phyloP scores from a whole-genome alignment of 2,888 invertebrate genomes.

The Baccha elongata region DNA sequence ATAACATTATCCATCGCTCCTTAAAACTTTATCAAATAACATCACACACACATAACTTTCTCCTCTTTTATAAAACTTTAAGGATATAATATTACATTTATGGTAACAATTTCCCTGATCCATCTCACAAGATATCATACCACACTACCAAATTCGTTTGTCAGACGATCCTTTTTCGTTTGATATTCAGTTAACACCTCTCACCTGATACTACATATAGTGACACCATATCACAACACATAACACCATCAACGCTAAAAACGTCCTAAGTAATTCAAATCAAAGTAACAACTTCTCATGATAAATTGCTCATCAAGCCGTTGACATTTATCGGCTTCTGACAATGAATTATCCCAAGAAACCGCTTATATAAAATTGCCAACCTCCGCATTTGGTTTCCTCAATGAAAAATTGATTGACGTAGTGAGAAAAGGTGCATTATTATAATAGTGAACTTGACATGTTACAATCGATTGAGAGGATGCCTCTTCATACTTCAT shows the following conservation, averaged over 20 bases:
- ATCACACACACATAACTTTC: conserved; percentile 42
- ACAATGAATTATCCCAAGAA: conserved; percentile 62
- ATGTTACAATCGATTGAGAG: conserved; percentile 49
- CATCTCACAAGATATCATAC: conserved; percentile 58
- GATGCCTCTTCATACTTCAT: not conserved
- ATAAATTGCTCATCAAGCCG: conserved; percentile 70
- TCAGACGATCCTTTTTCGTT: conserved; percentile 44
- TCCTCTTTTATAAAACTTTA: conserved; percentile 33
- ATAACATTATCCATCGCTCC: conserved; percentile 19
- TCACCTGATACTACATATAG: conserved; percentile 26
- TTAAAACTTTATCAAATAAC: conserved; percentile 1
- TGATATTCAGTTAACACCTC: conserved; percentile 45
- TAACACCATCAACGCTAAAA: conserved; percentile 18
- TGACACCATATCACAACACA: conserved; percentile 2
- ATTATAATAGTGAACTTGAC: conserved; percentile 58
- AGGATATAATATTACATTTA: conserved; percentile 44
- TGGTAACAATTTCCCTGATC: conserved; percentile 53
- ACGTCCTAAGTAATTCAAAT: conserved; percentile 69
- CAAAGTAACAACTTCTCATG: conserved; percentile 65
- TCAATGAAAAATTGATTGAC: conserved; percentile 62
- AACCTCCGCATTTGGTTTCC: conserved; percentile 70
- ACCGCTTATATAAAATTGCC: conserved; percentile 52
- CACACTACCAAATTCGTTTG: conserved; percentile 59
- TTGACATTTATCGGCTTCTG: conserved; percentile 71
- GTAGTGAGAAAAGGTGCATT: conserved; percentile 70